phyloP scores from a whole-genome alignment of 2,797 vertebrate genomes.

The Sitta carolinensis region DNA sequence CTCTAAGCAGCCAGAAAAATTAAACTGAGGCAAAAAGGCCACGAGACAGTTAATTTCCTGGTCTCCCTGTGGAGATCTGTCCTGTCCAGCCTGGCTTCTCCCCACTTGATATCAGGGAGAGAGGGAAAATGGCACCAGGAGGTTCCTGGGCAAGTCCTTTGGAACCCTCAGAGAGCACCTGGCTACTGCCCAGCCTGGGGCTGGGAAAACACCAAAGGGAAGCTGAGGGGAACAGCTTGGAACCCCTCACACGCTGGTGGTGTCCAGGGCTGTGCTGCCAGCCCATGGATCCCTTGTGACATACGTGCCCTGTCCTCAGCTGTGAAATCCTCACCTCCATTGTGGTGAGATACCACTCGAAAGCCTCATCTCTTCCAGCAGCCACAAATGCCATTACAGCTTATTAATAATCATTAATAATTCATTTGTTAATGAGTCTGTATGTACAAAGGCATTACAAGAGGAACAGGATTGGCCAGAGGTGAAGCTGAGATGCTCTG shows the following conservation, averaged over 20 bases:
- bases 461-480: background rate
- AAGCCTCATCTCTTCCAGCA: background rate
- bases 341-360: rapidly evolving
- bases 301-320: rapidly evolving
- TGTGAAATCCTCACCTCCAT: rapidly evolving
- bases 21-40: conserved; percentile 24
- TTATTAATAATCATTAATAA: conserved; percentile 58
- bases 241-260: rapidly evolving
- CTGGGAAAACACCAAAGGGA: background rate
- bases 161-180: background rate
- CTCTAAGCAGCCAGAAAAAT: background rate
- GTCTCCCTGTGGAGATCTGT: background rate
- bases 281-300: background rate
- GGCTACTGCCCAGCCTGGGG: background rate
- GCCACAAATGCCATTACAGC: conserved; percentile 26
- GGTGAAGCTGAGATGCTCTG: background rate
- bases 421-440: conserved; percentile 9
- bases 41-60: background rate
- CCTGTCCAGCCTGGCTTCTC: background rate
- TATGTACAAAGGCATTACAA: background rate
- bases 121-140: background rate
- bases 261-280: background rate
- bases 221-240: background rate
- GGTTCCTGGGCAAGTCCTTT: background rate
- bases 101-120: rapidly evolving